These are phyloP conservation scores for Holothuria glaberrima DNA, from an alignment of 35 echinoderm and acorn worm species.

Conservation along the genomic window DNA sequence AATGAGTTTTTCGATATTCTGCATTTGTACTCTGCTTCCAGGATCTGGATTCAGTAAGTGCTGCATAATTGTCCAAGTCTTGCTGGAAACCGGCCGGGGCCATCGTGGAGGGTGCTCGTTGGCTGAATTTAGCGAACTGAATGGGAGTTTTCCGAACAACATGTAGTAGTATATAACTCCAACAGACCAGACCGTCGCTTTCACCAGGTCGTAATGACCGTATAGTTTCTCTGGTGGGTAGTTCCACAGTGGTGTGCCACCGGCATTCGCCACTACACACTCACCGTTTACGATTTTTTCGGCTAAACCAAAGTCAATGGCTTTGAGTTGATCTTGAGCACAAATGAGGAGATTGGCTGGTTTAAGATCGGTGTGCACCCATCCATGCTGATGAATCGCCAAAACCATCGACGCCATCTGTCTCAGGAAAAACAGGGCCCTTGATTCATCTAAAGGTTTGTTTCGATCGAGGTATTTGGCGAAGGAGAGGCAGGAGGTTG, in stretches of 20 bases:
- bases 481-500: not conserved
- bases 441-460: not conserved
- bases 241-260: constrained; percentile 26
- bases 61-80: not conserved
- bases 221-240: not conserved
- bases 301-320: constrained; percentile 15
- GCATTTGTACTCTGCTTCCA: not conserved
- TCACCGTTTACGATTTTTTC: not conserved
- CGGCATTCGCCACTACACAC: not conserved
- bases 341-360: not conserved
- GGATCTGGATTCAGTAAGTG: not conserved
- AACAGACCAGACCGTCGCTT: constrained; percentile 47
- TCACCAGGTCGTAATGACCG: constrained; percentile 17
- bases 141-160: not conserved
- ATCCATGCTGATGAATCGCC: constrained; percentile 17
- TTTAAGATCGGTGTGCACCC: constrained; percentile 30
- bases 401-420: not conserved
- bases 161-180: constrained; percentile 43
- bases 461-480: not conserved
- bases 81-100: not conserved
- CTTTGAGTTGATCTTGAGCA: constrained; percentile 15
- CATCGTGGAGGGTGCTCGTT: not conserved
- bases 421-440: not conserved
- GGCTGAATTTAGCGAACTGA: not conserved
- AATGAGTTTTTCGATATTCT: not conserved